Base-by-base conservation (phyloP, 2,113 vertebrate genomes). In the Pampusana beccarii region DNA sequence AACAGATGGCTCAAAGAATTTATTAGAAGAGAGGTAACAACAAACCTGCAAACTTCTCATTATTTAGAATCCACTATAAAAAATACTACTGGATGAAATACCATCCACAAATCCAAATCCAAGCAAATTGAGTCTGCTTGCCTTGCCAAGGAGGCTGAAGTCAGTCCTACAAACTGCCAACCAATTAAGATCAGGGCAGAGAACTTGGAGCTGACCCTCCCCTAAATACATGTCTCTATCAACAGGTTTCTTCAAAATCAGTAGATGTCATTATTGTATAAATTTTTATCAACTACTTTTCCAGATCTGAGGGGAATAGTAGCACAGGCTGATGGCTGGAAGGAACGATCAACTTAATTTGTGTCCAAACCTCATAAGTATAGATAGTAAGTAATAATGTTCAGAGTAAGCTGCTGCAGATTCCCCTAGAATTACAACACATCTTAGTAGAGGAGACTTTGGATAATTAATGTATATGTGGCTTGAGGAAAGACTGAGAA, bases 331-430 rank as follows among this genome's bases (percentile, higher is more conserved):
- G n/a, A 70, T 2, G 4, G 9, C 0, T 90, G 31, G 42, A 75
- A 90, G 31, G 23, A 73, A 73, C 0, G 1, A 72, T 44, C 31
- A 53, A 33, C 24, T 38, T 64, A 53, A 73, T 73, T 66, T 84
- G 6, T 79, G 38, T 24, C 57, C 81, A 84, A 89, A 86, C 10
- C 8, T 84, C 3, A 0, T 24, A 74, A 79, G 3, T 38, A 23
- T 7, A 51, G 31, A n/a, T 36, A 69, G 33, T 69, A 81, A 95
- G 57, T 23, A 80, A 26, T 24, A 88, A 58, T 7, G 15, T 88
- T 93, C 74, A 92, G 88, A 79, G 26, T 28, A 93, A 97, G 40
- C 20, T 91, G 34, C 57, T 90, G 17, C 46, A 82, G 80, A 90
- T 33, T 84, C 21, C 64, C 26, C n/a, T 33, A 56, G 57, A 88